phyloP scores from a whole-genome alignment of 1,140 invertebrate species.

The Aphelinus atriplicis region DNA sequence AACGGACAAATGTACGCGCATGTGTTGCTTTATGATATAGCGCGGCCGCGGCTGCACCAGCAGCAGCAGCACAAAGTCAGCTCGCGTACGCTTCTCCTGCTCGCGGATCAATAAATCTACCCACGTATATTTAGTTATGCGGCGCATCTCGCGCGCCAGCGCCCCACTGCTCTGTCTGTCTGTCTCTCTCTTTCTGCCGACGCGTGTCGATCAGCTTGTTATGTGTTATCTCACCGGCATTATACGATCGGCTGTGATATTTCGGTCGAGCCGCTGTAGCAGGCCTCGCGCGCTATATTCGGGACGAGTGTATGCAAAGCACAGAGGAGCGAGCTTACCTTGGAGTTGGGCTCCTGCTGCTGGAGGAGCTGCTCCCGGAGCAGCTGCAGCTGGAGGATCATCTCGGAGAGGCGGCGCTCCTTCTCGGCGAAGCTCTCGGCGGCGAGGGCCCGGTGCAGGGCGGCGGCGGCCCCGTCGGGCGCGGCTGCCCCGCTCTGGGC shows the following conservation, averaged over 20 bases:
- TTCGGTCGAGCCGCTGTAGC: conserved; percentile 42
- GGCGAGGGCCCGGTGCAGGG: conserved; percentile 74
- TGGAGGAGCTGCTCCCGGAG: conserved; percentile 79
- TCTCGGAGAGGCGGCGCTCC: conserved; percentile 81
- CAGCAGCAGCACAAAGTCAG: conserved; percentile 2
- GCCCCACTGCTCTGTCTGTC: conserved; percentile 13
- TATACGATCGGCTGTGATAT: conserved; percentile 56
- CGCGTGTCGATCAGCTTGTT: conserved; percentile 43
- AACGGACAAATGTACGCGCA: too few species aligned
- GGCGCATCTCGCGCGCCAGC: conserved; percentile 6
- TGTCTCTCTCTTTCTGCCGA: conserved; percentile 12
- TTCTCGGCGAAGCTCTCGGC: conserved; percentile 78
- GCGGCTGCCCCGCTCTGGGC: conserved; percentile 76
- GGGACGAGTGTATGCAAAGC: too few species aligned
- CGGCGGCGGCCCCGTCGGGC: conserved; percentile 76
- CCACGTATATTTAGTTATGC: conserved; percentile 53
- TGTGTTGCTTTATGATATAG: too few species aligned
- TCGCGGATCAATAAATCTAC: conserved; percentile 43
- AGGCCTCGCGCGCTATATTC: background rate
- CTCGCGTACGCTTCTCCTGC: background rate
- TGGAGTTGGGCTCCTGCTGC: conserved; percentile 68
- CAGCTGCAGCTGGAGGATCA: conserved; percentile 84
- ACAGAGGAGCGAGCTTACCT: conserved; percentile 54
- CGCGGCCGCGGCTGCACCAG: conserved; percentile 37
- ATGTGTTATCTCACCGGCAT: conserved; percentile 53